Percentiles rank a stretch among this genome's conserved stretches.
phyloP scores from a whole-genome alignment of 1,140 invertebrate species.

The Zaprionus camerounensis region DNA sequence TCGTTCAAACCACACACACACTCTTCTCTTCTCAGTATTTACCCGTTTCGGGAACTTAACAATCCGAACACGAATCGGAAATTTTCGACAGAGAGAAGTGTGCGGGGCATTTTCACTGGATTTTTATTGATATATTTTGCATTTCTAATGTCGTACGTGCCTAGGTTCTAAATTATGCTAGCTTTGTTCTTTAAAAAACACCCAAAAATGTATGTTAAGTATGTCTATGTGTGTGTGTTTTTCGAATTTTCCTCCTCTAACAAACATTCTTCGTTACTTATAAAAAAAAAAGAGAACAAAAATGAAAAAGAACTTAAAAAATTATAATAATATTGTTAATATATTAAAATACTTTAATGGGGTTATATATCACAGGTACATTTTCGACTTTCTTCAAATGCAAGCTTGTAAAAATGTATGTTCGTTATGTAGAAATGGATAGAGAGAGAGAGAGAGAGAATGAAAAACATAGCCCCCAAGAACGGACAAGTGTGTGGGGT shows the following conservation, averaged over 20 bases:
- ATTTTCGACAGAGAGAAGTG: constrained; percentile 31
- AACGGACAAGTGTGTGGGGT: constrained; percentile 22
- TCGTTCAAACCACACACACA: constrained; percentile 7
- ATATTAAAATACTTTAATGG: constrained; percentile 77
- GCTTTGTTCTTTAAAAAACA: constrained; percentile 34
- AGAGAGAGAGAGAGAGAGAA: background rate
- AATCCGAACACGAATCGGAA: constrained; percentile 33
- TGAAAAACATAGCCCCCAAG: background rate
- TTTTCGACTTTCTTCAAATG: constrained; percentile 81
- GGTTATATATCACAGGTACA: constrained; percentile 81
- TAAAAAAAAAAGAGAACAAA: constrained; percentile 41
- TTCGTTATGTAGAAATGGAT: constrained; percentile 35
- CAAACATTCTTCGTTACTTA: constrained; percentile 53
- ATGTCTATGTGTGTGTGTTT: constrained; percentile 21
- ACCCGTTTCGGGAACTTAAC: constrained; percentile 24
- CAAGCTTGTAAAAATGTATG: constrained; percentile 78
- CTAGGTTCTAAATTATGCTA: constrained; percentile 77
- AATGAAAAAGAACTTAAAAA: constrained; percentile 43
- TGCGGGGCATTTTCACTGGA: constrained; percentile 41
- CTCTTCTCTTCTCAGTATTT: background rate
- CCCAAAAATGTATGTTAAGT: constrained; percentile 42
- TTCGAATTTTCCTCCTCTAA: constrained; percentile 19
- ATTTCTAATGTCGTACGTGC: constrained; percentile 77
- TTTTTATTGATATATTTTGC: constrained; percentile 69
- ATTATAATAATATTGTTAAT: constrained; percentile 35